A percentile compares a stretch with the other conserved stretches of the same genome.
phyloP scores from a whole-genome alignment of 2,797 vertebrate species.

The Lithobates sylvaticus region DNA sequence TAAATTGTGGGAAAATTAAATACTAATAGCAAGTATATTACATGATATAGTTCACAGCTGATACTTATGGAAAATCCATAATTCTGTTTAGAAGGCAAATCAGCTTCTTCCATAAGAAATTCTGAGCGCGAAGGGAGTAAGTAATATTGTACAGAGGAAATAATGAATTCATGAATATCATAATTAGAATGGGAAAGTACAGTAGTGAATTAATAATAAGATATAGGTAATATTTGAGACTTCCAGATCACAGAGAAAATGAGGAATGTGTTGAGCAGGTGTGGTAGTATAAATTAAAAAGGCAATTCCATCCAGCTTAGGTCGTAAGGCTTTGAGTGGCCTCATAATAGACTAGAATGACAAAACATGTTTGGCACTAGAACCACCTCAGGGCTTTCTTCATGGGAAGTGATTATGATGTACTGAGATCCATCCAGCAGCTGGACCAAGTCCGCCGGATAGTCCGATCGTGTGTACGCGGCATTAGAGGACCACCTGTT shows the following conservation, averaged over 20 bases:
- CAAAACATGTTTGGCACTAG: no score
- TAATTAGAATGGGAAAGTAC: not conserved
- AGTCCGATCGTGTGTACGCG: no score
- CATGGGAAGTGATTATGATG: no score
- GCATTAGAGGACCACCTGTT: no score
- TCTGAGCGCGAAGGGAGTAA: not conserved
- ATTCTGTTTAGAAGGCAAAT: not conserved
- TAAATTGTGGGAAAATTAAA: not conserved
- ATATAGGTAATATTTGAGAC: not conserved
- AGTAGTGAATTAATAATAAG: slow-evolving; percentile 17
- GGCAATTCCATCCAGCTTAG: not conserved
- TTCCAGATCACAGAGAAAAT: not conserved
- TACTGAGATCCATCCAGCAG: no score
- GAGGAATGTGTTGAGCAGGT: not conserved
- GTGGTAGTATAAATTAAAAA: not conserved
- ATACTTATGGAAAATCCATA: not conserved
- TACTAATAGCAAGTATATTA: not conserved
- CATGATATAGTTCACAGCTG: not conserved
- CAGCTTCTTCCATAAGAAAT: not conserved
- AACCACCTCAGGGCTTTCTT: no score
- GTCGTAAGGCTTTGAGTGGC: no score
- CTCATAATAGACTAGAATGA: no score
- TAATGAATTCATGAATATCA: slow-evolving; percentile 2
- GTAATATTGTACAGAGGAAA: not conserved
- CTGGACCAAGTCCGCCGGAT: no score